Base-by-base conservation (phyloP, 2,113 vertebrate genomes). In the Dinomys branickii region DNA sequence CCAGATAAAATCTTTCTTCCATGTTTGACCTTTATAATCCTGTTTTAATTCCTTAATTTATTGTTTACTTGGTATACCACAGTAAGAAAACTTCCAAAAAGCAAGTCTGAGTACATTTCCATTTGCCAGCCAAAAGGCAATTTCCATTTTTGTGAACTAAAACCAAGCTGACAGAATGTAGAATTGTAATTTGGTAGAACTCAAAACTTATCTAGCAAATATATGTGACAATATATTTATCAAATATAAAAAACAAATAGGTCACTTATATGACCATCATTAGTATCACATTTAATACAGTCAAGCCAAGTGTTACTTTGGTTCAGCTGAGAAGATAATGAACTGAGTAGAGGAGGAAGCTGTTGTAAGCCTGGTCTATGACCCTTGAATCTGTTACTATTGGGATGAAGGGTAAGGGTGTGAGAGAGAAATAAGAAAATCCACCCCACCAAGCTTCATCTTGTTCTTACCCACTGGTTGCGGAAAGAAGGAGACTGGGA, bases 31-130 rank as follows among this genome's bases (percentile, higher is more conserved):
- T 47, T 90, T 77, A 38, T 35, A 84, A 52, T 69, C 50, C 8
- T 73, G 58, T 41, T 93, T 94, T 71, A 63, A 82, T 47, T 91
- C 58, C 65, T 56, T 78, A 52, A 77, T 78, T 81, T 71, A 73
- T 38, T 90, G 17, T 69, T 61, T 77, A 17, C 52, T 90, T 16
- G 67, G 73, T 14, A 61, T 1, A 85, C 7, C 19, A 85, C 14
- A 85, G n/a, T 50, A 52, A 88, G 59, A 88, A 20, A 81, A 75
- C 17, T 61, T 92, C 8, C 24, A 81, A 84, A 91, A 65, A 88
- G 3, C 44, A 93, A 90, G 75, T 16, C 75, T 30, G 35, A 88
- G 33, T 24, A 50, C 20, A 10, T 35, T 90, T 30, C 14, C 30
- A 96, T 77, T 56, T 87, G 86, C 59, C 67, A 78, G 26, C 5